phyloP scores from a whole-genome alignment of 2,888 invertebrate species.

The Automeris io region DNA sequence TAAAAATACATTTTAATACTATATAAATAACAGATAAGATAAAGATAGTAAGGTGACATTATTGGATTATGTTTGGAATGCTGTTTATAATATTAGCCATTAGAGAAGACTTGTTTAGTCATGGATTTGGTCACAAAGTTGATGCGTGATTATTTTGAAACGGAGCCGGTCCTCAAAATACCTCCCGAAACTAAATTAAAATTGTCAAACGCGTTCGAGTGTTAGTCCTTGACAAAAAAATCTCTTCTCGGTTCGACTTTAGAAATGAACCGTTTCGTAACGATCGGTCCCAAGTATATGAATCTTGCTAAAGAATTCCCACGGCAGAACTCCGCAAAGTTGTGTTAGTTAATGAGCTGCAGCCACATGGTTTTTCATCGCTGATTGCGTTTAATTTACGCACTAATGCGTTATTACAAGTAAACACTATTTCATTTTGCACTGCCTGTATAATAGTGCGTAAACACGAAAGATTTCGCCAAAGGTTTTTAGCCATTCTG shows the following conservation, averaged over 20 bases:
- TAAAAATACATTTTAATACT: not conserved
- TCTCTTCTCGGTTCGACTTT: conserved; percentile 13
- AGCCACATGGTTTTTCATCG: conserved; percentile 56
- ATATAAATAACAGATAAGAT: conserved; percentile 6
- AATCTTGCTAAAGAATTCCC: conserved; percentile 51
- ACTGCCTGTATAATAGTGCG: no score
- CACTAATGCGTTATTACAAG: conserved; percentile 52
- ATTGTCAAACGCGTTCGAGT: conserved; percentile 32
- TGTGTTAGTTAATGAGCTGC: conserved; percentile 53
- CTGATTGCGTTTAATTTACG: conserved; percentile 53
- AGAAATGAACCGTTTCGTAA: conserved; percentile 29
- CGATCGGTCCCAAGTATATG: conserved; percentile 26
- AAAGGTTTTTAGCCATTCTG: no score
- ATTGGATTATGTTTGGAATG: conserved; percentile 26
- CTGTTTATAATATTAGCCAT: conserved; percentile 32
- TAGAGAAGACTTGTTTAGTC: conserved; percentile 30
- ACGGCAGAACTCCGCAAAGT: conserved; percentile 41
- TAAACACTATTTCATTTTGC: conserved; percentile 51
- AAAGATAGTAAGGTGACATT: conserved; percentile 13
- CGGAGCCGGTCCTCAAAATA: conserved; percentile 32
- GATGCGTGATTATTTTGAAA: conserved; percentile 27
- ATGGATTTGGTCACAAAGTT: conserved; percentile 23
- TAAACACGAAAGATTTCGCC: no score
- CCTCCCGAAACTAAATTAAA: conserved; percentile 32
- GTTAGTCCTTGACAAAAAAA: conserved; percentile 27